Base-by-base conservation (phyloP, 1,140 invertebrate species). In the Drosophila nasuta region DNA sequence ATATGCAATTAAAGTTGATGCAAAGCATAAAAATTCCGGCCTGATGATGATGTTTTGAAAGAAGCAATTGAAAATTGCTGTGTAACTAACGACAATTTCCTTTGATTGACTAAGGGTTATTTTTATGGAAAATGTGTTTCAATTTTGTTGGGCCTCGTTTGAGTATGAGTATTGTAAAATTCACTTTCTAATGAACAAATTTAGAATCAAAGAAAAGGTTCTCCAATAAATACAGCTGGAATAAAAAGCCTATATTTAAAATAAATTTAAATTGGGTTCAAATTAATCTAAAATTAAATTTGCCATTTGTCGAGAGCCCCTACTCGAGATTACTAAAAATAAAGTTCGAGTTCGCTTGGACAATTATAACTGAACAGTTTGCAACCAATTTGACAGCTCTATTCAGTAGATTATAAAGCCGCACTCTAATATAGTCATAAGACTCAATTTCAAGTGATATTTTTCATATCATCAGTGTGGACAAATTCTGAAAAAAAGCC, bases 381-480 rank as follows among this genome's bases (percentile, higher is more conserved):
- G 35, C 13, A 13, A 15, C 15, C 51, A 58, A 45, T 43, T 58
- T 73, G 68, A 65, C 56, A 49, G 28, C 63, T 67, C 54, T 52
- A 71, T 73, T 73, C 33, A 62, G 20, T 33, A 48, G 10, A 25
- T 67, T 67, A 59, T 51, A 33, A 43, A 59, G 57, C 64, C 49
- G 46, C 15, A 54, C 15, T 5, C 54, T 41, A 57, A 69, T 51
- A 30, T 70, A 54, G 30, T 38, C 57, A 48, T 58, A 63, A 64
- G 66, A 49, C 66, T 78, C 72, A 71, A 76, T 79, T 76, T 79
- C 73, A 72, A 67, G 41, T 76, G 68, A 66, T 69, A 75, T 64
- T 69, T 71, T 62, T 77, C 52, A 63, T 64, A 73, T 63, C 58
- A 67, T 72, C 69, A 46, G 59, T 38, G 52, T 38, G 52, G 25